phyloP scores from a whole-genome alignment of 1,140 invertebrate genomes.

The Drosophila biarmipes region DNA sequence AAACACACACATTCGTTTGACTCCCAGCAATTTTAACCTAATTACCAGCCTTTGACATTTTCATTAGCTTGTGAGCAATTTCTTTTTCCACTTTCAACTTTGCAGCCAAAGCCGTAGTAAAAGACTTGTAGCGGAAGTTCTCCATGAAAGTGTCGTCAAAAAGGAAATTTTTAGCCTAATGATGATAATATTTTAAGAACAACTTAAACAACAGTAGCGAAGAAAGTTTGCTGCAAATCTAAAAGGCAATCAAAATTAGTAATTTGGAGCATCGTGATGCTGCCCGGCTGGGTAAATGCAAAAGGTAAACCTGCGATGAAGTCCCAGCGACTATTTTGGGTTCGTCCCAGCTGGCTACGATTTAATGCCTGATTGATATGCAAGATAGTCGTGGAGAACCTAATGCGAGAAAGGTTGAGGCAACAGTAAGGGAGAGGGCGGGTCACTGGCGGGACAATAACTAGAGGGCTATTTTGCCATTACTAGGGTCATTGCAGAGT shows the following conservation, averaged over 20 bases:
- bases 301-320: conserved; percentile 46
- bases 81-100: conserved; percentile 6
- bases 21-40: conserved; percentile 1
- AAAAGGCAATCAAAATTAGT: conserved; percentile 61
- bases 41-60: conserved; percentile 15
- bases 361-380: conserved; percentile 71
- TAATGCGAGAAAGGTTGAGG: background rate
- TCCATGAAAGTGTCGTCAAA: conserved; percentile 22
- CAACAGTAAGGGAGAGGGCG: background rate
- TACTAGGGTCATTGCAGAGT: conserved; percentile 7
- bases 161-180: conserved; percentile 25
- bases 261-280: conserved; percentile 34
- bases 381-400: conserved; percentile 37
- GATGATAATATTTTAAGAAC: conserved; percentile 60
- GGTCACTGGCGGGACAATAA: conserved; percentile 17
- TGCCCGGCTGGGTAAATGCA: conserved; percentile 9
- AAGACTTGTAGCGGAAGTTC: background rate
- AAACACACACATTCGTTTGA: background rate
- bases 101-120: background rate
- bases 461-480: conserved; percentile 5
- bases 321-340: conserved; percentile 57
- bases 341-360: conserved; percentile 30
- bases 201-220: conserved; percentile 47
- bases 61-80: conserved; percentile 7
- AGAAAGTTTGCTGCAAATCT: conserved; percentile 14